Percentiles rank a stretch among this genome's conserved stretches.
phyloP scores from a whole-genome alignment of 1,140 invertebrate species.

The Lanistes nyassanus region DNA sequence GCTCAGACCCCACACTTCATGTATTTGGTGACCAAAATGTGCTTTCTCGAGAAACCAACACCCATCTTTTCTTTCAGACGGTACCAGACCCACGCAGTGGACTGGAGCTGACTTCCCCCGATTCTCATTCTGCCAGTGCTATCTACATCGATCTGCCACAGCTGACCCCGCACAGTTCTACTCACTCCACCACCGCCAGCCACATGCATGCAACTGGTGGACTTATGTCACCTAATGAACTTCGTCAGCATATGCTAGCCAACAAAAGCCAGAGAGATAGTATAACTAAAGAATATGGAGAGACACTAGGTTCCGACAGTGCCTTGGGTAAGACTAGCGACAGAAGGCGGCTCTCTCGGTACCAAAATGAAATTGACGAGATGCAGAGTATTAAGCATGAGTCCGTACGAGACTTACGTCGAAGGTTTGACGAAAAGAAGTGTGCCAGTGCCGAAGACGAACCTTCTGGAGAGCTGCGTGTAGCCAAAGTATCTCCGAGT shows the following conservation, averaged over 20 bases:
- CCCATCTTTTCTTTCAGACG: constrained; percentile 51
- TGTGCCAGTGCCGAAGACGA: constrained; percentile 39
- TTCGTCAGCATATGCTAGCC: constrained; percentile 35
- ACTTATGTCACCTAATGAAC: constrained; percentile 29
- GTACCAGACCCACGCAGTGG: constrained; percentile 41
- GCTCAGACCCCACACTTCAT: constrained; percentile 34
- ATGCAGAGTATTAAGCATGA: constrained; percentile 49
- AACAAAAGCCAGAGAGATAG: constrained; percentile 37
- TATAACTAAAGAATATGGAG: constrained; percentile 51
- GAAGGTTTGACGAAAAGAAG: constrained; percentile 45
- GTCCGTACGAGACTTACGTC: constrained; percentile 46
- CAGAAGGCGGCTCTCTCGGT: constrained; percentile 41
- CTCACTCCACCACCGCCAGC: not conserved
- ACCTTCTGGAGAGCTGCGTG: constrained; percentile 21
- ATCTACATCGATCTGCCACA: constrained; percentile 10
- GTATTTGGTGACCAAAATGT: constrained; percentile 40
- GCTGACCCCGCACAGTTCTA: not conserved
- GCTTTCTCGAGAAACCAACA: constrained; percentile 49
- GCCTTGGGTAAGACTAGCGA: not conserved
- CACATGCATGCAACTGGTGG: not conserved
- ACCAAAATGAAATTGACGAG: constrained; percentile 57
- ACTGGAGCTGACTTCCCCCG: constrained; percentile 5
- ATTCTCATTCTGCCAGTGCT: constrained; percentile 17
- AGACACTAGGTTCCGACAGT: constrained; percentile 50
- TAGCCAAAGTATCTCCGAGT: constrained; percentile 25